Evolutionary conservation across 2,113 vertebrate genomes (phyloP).

Genomic region (Natator depressus): DNA sequence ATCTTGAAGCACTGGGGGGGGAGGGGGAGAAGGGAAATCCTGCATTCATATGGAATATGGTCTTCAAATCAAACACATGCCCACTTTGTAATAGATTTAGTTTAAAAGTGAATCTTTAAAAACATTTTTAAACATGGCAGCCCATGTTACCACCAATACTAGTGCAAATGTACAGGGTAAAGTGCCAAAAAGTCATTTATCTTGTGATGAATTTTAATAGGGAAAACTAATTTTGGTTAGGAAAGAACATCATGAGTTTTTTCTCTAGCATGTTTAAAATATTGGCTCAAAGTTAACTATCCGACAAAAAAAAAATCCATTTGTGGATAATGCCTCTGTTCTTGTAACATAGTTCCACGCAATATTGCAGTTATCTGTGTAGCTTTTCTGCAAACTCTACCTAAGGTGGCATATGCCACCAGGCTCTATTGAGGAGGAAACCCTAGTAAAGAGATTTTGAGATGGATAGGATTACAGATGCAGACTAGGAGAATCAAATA

Average conservation of each 20-base stretch:
- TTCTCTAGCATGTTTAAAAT: background rate
- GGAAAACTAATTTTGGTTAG: background rate
- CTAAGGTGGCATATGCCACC: background rate
- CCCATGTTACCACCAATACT: background rate
- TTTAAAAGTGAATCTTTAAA: background rate
- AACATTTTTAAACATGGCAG: background rate
- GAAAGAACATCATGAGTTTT: background rate
- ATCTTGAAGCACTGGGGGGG: background rate
- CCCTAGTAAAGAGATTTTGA: slow-evolving; percentile 31
- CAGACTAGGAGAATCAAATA: slow-evolving; percentile 63
- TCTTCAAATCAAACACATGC: background rate
- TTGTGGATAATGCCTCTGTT: background rate
- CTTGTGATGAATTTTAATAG: no score
- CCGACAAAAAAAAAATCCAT: background rate
- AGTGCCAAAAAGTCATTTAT: background rate
- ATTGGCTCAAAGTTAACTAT: background rate
- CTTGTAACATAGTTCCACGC: slow-evolving; percentile 14
- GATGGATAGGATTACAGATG: slow-evolving; percentile 57
- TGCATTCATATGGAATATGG: background rate
- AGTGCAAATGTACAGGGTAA: background rate
- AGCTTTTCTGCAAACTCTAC: background rate
- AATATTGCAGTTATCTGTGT: slow-evolving; percentile 12
- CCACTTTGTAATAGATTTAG: background rate
- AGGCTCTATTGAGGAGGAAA: slow-evolving; percentile 30
- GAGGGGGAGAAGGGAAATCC: rapidly evolving